Base-by-base conservation (phyloP, 1,140 invertebrate species). In the Pseudachorutes palmiensis region DNA sequence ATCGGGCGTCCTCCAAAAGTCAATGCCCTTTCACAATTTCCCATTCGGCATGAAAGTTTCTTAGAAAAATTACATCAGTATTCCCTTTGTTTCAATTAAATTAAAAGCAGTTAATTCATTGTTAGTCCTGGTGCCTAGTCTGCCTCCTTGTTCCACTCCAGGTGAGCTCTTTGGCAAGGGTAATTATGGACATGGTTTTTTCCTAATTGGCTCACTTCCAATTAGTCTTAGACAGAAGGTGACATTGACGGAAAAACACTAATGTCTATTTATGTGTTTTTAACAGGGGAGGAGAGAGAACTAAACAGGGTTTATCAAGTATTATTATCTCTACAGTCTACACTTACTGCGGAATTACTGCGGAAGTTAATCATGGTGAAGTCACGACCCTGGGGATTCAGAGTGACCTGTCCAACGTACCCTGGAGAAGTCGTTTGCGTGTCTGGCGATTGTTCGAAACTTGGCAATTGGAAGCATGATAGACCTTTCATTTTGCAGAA, bases 391-490 rank as follows among this genome's bases (percentile, higher is more conserved):
- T 68, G 61, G 59, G 41, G 16, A n/a, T 82, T 82, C 69, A 74
- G 73, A 30, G 80, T 82, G 0, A 70, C 71, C 51, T 80, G 77
- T n/a, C 75, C 77, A 22, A 78, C 77, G 2, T 64, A 71, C 30
- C 75, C 72, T 14, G 79, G 78, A n/a, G 79, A 80, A 70, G 65
- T 64, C 30, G 74, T 81, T 14, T 82, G 81, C 75, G 76, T 84
- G n/a, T 78, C 81, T 22, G 83, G 83, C 22, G 79, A 81, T 71
- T 79, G 77, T 72, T 68, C 74, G 1, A 70, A 76, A 48, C 74
- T 84, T 1, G 83, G 83, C 29, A 76, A 77, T 65, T 84, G 83
- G 83, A 76, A 80, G 45, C 77, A 75, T 33, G 72, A 77, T 32
- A 32, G 75, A 32, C 77, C 77, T 22, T 64, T 79, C 16, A 51